phyloP scores from a whole-genome alignment of 35 echinoderm and acorn worm species.

The Heliocidaris erythrogramma region DNA sequence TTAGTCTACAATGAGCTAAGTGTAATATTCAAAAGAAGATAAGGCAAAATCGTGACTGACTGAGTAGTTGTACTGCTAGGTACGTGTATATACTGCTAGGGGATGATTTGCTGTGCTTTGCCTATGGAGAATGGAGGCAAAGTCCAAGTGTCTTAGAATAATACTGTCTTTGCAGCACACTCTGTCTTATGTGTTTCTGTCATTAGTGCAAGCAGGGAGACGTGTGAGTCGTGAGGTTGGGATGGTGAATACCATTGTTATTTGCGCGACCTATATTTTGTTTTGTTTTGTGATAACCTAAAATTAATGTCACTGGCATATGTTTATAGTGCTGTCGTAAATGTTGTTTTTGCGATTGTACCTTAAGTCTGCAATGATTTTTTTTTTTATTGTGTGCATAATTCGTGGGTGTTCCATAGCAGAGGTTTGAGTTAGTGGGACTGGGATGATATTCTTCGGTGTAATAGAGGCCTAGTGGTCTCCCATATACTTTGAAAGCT shows the following conservation, averaged over 20 bases:
- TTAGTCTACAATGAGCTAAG: not conserved
- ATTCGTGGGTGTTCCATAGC: not conserved
- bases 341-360: not conserved
- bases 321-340: conserved; percentile 11
- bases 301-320: not conserved
- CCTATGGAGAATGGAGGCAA: not conserved
- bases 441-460: not conserved
- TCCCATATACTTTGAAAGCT: not conserved
- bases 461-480: not conserved
- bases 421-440: not conserved
- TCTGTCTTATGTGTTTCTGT: not conserved
- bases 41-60: not conserved
- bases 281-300: not conserved
- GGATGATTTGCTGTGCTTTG: not conserved
- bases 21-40: not conserved
- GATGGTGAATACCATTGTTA: not conserved
- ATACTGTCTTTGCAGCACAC: not conserved
- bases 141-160: not conserved
- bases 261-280: not conserved
- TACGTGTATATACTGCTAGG: not conserved
- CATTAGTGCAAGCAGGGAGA: not conserved
- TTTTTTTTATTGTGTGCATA: not conserved
- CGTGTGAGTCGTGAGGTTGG: conserved; percentile 6
- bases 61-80: not conserved
- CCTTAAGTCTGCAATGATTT: not conserved